Conservation (phyloP, 2,113 vertebrate genomes). For the Paracanthobrama guichenoti region DNA sequence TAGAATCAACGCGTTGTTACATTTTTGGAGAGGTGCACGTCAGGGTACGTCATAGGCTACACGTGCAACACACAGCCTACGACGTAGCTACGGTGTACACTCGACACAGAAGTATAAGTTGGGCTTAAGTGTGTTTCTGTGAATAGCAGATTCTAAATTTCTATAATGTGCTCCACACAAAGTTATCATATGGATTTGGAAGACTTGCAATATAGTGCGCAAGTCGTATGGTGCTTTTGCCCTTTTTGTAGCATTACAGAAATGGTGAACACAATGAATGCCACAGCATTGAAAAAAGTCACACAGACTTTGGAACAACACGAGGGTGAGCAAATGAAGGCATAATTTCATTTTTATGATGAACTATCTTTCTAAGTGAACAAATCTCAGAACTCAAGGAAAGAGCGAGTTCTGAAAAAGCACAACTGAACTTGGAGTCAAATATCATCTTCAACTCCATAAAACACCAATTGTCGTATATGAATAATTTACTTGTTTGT, state of each 20-base stretch:
- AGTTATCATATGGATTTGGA: neutral
- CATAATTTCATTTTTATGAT: neutral
- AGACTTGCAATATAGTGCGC: neutral
- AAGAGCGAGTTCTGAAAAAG: neutral
- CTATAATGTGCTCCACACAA: neutral
- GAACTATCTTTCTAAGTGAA: neutral
- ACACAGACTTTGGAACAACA: neutral
- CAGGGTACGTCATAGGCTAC: too few relatives aligned
- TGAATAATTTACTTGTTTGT: slow-evolving; percentile 15
- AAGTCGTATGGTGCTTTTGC: neutral
- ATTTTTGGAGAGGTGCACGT: too few relatives aligned
- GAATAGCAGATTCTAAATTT: neutral
- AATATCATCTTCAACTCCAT: neutral
- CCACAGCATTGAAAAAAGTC: neutral
- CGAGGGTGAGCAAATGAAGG: neutral
- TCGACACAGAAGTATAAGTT: too few relatives aligned
- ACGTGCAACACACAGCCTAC: too few relatives aligned
- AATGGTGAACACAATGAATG: neutral
- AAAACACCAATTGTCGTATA: neutral
- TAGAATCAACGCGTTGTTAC: too few relatives aligned
- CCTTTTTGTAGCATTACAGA: neutral
- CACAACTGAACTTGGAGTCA: neutral
- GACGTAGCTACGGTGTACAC: too few relatives aligned
- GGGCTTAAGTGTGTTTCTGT: neutral
- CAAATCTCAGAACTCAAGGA: neutral